Conservation (phyloP, 2,113 vertebrate species). For the Setophaga coronata region DNA sequence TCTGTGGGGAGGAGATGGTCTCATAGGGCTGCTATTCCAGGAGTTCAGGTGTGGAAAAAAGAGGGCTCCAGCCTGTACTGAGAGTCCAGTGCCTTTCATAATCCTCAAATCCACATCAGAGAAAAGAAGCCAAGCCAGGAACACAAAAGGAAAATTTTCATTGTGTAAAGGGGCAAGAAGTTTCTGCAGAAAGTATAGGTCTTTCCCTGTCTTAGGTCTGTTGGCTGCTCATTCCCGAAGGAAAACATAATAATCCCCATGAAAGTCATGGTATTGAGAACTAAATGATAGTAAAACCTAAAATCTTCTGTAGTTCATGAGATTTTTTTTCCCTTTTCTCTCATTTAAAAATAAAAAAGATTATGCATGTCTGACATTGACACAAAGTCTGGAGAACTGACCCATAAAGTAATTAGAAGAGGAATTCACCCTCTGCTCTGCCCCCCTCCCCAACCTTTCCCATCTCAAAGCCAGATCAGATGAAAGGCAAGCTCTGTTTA, state of each 20-base stretch:
- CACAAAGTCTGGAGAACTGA: slow-evolving; percentile 85
- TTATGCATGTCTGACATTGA: slow-evolving; percentile 87
- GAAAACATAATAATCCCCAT: slow-evolving; percentile 28
- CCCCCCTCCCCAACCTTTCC: slow-evolving; percentile 57
- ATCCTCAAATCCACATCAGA: neutral
- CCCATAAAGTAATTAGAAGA: slow-evolving; percentile 93
- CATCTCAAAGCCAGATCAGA: slow-evolving; percentile 83
- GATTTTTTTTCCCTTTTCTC: slow-evolving; percentile 9
- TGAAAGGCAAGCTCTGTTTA: slow-evolving; percentile 93
- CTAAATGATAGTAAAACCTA: neutral
- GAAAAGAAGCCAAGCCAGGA: neutral
- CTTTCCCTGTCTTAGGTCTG: neutral
- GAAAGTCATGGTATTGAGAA: slow-evolving; percentile 41
- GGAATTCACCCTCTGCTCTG: slow-evolving; percentile 82
- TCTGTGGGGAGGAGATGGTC: neutral
- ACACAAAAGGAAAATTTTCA: neutral
- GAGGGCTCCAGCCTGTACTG: neutral
- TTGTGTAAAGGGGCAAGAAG: neutral
- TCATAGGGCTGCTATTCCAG: neutral
- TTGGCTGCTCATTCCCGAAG: neutral
- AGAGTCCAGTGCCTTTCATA: neutral
- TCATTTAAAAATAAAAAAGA: slow-evolving; percentile 66
- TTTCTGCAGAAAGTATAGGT: neutral
- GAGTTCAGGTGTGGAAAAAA: neutral
- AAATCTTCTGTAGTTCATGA: slow-evolving; percentile 12